Evolutionary conservation across 2,888 invertebrate genomes (phyloP), one percentile per base, ranked within the genome.

Genomic region (Hyposoter dolosus): DNA sequence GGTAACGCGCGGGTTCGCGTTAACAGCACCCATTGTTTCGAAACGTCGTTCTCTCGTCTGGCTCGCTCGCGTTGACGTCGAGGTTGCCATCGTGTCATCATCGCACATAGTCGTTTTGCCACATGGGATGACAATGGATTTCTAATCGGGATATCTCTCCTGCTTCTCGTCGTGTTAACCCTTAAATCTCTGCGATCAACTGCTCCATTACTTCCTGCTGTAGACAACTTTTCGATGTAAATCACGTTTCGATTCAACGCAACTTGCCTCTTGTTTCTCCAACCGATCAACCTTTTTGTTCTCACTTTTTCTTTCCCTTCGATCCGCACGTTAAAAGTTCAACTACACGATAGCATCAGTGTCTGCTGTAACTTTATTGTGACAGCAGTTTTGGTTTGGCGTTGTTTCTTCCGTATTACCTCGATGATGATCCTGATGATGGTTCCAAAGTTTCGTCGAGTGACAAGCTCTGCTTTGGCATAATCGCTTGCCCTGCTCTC

Each of bases 11-110:
- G 89, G 88, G 89, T 43, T n/a, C 91, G 90, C 91, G 92, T 92
- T 92, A 92, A 91, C 91, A 90, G 91, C 87, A 82, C 84, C 90
- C 89, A 93, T 93, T 93, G 92, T 93, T 91, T 91, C 88, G 85
- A 77, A 74, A 82, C 87, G 81, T 87, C 84, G 83, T 87, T 83
- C 79, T 78, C 72, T 85, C 84, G 77, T 87, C 82, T 43, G 56
- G 60, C 75, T 71, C 68, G 15, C 68, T 23, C 40, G 17, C 53
- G 63, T 76, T 56, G 53, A 43, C 75, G 65, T 47, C 77, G 72
- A 78, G 85, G 84, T 83, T 85, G 88, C 89, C 87, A 88, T 86
- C 88, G 85, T 87, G 85, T 89, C 88, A 89, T 90, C 90, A 91
- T 56, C 89, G 90, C 88, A 89, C 90, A 28, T 28, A 90, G 91